Conservation (phyloP, 2,888 invertebrate species). For the Lasioglossum zephyrum region DNA sequence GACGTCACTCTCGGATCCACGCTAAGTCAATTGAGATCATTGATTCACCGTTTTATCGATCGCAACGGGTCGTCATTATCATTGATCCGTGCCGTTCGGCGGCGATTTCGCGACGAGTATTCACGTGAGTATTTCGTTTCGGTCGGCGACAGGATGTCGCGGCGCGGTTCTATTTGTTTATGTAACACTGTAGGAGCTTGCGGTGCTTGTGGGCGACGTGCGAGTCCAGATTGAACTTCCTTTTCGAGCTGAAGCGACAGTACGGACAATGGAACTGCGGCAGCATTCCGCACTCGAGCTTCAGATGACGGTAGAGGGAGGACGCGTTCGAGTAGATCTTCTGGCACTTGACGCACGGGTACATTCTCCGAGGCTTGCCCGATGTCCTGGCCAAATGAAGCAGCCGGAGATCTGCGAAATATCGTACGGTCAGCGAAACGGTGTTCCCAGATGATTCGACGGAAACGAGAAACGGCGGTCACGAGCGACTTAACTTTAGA, state of each 20-base stretch:
- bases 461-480: not conserved
- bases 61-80: not conserved
- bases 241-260: conserved; percentile 80
- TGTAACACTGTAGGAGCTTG: conserved; percentile 26
- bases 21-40: not conserved
- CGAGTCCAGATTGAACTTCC: conserved; percentile 81
- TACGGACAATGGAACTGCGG: conserved; percentile 82
- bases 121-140: not conserved
- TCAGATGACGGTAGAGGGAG: conserved; percentile 84
- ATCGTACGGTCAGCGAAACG: conserved; percentile 48
- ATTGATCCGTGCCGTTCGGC: not conserved
- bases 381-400: conserved; percentile 42
- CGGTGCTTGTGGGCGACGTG: conserved; percentile 77
- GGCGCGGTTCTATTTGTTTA: conserved; percentile 27
- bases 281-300: conserved; percentile 83
- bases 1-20: not conserved
- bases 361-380: conserved; percentile 57
- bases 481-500: conserved; percentile 1
- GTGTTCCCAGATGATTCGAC: not conserved
- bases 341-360: conserved; percentile 85
- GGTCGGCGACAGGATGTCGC: not conserved
- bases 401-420: conserved; percentile 68
- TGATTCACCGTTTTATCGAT: not conserved
- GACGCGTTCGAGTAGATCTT: conserved; percentile 87
- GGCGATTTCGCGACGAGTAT: not conserved